Conservation (phyloP, 2,888 invertebrate species). For the Troides helena region DNA sequence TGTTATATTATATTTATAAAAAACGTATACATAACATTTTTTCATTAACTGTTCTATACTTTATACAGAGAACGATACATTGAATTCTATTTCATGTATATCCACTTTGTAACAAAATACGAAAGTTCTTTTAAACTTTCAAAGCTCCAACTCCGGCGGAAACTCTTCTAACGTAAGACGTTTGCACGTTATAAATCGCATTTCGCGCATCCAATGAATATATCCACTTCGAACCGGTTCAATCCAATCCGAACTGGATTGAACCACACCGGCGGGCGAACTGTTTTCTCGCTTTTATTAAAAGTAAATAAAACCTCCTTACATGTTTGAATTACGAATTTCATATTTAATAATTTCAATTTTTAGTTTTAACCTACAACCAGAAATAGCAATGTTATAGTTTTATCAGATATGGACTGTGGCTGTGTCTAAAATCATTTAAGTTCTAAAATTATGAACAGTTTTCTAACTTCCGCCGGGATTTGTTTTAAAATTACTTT, state of each 20-base stretch:
- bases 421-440: too few species aligned
- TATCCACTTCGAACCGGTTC: constrained; percentile 8
- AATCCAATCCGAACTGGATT: constrained; percentile 15
- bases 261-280: neutral
- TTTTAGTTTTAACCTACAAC: too few species aligned
- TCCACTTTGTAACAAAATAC: neutral
- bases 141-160: neutral
- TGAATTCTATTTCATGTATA: too few species aligned
- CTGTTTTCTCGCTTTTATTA: neutral
- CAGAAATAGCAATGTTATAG: too few species aligned
- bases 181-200: constrained; percentile 1
- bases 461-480: too few species aligned
- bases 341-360: neutral
- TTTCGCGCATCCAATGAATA: constrained; percentile 5
- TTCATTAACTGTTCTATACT: too few species aligned
- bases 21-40: too few species aligned
- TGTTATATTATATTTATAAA: too few species aligned
- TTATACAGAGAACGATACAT: too few species aligned
- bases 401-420: too few species aligned
- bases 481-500: too few species aligned
- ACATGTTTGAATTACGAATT: neutral
- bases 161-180: neutral
- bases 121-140: neutral
- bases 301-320: neutral
- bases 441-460: too few species aligned